Conservation (phyloP, 2,797 vertebrate species). For the Sebastes steindachneri region DNA sequence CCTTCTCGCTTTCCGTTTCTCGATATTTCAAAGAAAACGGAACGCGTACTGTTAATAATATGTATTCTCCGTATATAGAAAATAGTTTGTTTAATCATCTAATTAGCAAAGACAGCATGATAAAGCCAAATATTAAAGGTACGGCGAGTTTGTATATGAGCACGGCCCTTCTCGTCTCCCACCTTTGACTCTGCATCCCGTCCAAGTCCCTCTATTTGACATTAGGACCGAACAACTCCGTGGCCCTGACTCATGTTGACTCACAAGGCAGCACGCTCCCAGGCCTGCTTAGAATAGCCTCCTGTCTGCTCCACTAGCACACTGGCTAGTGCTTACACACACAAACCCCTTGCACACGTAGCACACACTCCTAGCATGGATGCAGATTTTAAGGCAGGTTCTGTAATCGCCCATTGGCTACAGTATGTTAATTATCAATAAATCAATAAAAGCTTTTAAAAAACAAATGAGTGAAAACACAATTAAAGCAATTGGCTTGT, state of each 20-base stretch:
- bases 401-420: background rate
- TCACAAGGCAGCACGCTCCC: conserved; percentile 64
- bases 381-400: background rate
- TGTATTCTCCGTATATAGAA: background rate
- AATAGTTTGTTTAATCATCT: background rate
- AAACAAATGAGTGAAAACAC: background rate
- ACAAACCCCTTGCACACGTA: background rate
- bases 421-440: background rate
- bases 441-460: background rate
- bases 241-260: conserved; percentile 73
- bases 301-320: conserved; percentile 69
- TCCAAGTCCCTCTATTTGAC: conserved; percentile 44
- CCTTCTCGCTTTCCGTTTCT: background rate
- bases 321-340: conserved; percentile 45
- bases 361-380: background rate
- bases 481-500: background rate
- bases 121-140: background rate
- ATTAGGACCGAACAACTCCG: conserved; percentile 54
- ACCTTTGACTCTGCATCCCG: background rate
- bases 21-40: background rate
- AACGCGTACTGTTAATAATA: background rate
- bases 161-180: background rate
- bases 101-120: background rate
- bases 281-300: conserved; percentile 77
- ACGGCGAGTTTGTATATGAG: background rate